Percentiles rank a stretch among this genome's conserved stretches.
Evolutionary conservation across 2,888 invertebrate genomes (phyloP).

Genomic region (Leptothorax acervorum): DNA sequence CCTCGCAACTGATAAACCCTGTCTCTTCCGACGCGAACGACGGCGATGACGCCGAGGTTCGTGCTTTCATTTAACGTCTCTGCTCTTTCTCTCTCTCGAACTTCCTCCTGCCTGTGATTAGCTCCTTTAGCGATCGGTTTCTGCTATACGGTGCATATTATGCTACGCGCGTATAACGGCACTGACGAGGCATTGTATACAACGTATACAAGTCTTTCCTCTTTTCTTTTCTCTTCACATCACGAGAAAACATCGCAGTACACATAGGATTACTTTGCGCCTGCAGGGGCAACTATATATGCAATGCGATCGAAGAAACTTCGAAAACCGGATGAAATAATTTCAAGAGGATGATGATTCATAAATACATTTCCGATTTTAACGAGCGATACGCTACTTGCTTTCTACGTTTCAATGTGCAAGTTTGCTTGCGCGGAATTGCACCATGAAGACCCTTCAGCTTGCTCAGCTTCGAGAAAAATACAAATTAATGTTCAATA

Average conservation of each 20-base stretch:
- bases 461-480: background rate
- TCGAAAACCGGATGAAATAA: background rate
- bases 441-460: background rate
- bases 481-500: background rate
- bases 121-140: conserved; percentile 16
- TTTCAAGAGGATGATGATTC: conserved; percentile 3
- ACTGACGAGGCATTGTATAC: conserved; percentile 18
- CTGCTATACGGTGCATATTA: background rate
- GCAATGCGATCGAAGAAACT: background rate
- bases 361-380: background rate
- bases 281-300: background rate
- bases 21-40: conserved; percentile 53
- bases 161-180: conserved; percentile 12
- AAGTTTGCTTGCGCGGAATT: background rate
- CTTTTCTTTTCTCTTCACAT: background rate
- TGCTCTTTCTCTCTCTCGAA: background rate
- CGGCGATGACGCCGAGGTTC: conserved; percentile 40
- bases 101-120: conserved; percentile 15
- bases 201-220: conserved; percentile 1
- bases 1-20: conserved; percentile 66
- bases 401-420: background rate
- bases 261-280: background rate
- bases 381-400: background rate
- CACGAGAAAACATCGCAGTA: background rate
- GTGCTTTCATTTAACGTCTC: conserved; percentile 57